Percentiles rank a stretch among this genome's conserved stretches.
These are phyloP conservation scores for Triplophysa dalaica DNA, from an alignment of 2,113 vertebrate genomes.

Conservation along the genomic window DNA sequence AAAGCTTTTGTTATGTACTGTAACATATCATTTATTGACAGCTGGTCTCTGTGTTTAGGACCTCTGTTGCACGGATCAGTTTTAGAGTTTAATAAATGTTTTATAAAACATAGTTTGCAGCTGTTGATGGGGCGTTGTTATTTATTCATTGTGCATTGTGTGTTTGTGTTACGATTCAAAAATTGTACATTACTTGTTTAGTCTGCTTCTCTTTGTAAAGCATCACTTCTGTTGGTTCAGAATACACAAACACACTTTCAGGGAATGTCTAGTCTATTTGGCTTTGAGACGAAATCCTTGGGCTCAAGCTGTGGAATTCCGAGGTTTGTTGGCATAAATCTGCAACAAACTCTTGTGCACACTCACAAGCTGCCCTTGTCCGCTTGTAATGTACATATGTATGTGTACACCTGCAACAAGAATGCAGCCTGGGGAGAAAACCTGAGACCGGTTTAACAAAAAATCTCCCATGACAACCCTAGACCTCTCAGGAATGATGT, in stretches of 20 bases:
- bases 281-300: conserved; percentile 44
- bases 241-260: conserved; percentile 10
- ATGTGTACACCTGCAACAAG: not conserved
- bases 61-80: too few relatives aligned
- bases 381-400: too few relatives aligned
- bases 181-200: conserved; percentile 40
- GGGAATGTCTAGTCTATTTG: conserved; percentile 41
- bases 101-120: too few relatives aligned
- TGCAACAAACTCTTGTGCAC: conserved; percentile 23
- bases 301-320: conserved; percentile 48
- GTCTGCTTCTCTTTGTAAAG: conserved; percentile 18
- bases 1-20: too few relatives aligned
- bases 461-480: conserved; percentile 5
- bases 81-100: too few relatives aligned
- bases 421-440: too few relatives aligned
- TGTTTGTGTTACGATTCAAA: not conserved
- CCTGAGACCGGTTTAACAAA: not conserved
- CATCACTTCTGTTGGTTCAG: conserved; percentile 27
- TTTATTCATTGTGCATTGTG: too few relatives aligned
- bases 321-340: conserved; percentile 40
- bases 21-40: too few relatives aligned
- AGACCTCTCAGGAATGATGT: conserved; percentile 43
- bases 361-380: conserved; percentile 4
- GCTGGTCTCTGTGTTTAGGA: too few relatives aligned
- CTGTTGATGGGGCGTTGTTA: too few relatives aligned